Evolutionary conservation across 2,113 vertebrate genomes (phyloP).

Genomic region (Megaleporinus macrocephalus): DNA sequence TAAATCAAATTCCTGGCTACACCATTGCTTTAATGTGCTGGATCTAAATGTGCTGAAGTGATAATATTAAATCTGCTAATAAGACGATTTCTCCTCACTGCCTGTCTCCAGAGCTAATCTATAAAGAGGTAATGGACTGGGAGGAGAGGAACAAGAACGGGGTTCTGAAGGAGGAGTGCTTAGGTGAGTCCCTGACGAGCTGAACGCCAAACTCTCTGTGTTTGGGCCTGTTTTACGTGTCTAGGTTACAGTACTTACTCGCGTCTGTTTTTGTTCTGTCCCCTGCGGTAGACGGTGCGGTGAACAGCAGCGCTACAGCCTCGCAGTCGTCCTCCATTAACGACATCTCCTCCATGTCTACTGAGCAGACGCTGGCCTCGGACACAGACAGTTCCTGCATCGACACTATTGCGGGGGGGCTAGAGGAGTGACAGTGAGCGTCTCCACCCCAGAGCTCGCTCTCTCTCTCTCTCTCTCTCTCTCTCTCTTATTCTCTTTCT

Average conservation of each 20-base stretch:
- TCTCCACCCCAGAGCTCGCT: neutral
- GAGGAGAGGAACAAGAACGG: conserved; percentile 98
- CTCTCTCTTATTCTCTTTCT: conserved; percentile 34
- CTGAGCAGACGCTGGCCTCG: conserved; percentile 97
- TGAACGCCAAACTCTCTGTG: neutral
- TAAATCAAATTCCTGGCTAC: neutral
- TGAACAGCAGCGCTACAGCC: conserved; percentile 88
- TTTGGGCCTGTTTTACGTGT: neutral
- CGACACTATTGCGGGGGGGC: conserved; percentile 88
- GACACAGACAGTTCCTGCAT: conserved; percentile 99
- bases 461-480: neutral
- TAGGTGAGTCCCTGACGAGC: conserved; percentile 80
- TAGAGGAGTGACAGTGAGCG: conserved; percentile 90
- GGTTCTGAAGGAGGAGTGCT: conserved; percentile 92
- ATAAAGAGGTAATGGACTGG: conserved; percentile 98
- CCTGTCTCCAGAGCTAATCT: conserved; percentile 86
- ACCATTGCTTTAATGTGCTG: neutral
- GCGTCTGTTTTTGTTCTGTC: conserved; percentile 27
- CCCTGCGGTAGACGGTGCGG: conserved; percentile 84
- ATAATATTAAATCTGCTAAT: neutral
- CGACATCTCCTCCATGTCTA: conserved; percentile 98
- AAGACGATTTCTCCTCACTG: neutral
- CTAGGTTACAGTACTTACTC: neutral
- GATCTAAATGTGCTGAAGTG: no score
- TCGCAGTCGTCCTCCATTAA: conserved; percentile 97